These are phyloP conservation scores for Bettongia penicillata DNA, from an alignment of 2,113 vertebrate genomes.

Conservation along the genomic window DNA sequence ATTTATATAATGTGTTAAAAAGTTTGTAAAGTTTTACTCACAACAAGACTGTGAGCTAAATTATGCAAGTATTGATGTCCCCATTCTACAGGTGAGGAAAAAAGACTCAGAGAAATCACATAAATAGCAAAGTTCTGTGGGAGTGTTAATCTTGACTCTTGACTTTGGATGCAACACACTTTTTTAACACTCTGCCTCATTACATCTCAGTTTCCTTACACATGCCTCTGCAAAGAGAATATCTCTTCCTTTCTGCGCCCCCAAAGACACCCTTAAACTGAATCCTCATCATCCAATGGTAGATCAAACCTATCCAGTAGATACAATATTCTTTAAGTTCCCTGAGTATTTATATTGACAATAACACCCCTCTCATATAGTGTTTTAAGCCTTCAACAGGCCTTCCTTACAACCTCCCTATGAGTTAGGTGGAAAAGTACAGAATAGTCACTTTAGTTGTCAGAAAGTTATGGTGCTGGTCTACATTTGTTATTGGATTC, in stretches of 20 bases:
- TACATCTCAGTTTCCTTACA: background rate
- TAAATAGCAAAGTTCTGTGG: background rate
- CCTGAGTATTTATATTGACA: background rate
- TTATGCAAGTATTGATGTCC: background rate
- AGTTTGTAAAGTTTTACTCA: background rate
- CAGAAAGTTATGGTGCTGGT: background rate
- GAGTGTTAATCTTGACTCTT: background rate
- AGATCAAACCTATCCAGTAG: background rate
- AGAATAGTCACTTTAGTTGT: background rate
- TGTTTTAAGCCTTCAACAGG: background rate
- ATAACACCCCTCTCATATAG: background rate
- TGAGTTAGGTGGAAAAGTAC: background rate
- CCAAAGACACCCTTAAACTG: background rate
- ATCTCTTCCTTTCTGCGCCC: background rate
- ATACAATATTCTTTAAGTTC: background rate
- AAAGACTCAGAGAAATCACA: background rate
- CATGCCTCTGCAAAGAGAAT: background rate
- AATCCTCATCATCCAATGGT: background rate
- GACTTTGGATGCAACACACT: background rate
- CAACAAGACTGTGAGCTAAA: background rate
- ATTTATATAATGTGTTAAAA: background rate
- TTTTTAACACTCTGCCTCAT: background rate
- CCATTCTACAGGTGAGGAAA: background rate
- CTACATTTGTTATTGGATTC: background rate
- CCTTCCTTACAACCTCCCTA: background rate